Percentiles rank a stretch among this genome's conserved stretches.
Conservation (phyloP, 1,140 invertebrate genomes). For the Nasonia vitripennis region DNA sequence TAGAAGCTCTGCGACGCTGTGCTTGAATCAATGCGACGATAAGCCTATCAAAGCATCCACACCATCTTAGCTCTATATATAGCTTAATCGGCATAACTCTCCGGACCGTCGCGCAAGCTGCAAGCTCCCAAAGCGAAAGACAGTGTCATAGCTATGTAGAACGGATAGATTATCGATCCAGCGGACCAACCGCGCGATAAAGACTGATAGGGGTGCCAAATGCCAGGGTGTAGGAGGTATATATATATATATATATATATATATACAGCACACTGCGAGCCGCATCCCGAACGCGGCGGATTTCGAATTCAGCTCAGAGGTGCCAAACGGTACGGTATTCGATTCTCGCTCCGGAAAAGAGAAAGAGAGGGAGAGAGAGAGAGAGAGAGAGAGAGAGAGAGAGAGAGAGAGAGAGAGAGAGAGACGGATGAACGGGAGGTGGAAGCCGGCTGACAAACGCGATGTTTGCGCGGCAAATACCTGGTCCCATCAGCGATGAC, state of each 20-base stretch:
- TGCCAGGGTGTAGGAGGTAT: neutral
- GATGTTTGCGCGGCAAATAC: conserved; percentile 47
- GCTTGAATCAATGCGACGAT: neutral
- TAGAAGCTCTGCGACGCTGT: neutral
- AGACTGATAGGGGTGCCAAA: conserved; percentile 34
- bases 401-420: too few species aligned
- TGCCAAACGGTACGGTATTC: conserved; percentile 51
- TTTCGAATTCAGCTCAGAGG: conserved; percentile 54
- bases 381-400: neutral
- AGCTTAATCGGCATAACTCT: neutral
- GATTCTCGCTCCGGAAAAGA: conserved; percentile 20
- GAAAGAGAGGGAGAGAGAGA: neutral
- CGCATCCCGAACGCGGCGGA: conserved; percentile 12
- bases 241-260: neutral
- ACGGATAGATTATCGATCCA: conserved; percentile 37
- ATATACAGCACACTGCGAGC: too few species aligned
- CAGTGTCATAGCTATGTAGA: too few species aligned
- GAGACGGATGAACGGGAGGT: neutral
- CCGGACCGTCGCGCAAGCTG: neutral
- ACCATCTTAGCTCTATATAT: too few species aligned
- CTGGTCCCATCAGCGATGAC: conserved; percentile 5
- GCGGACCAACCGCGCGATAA: conserved; percentile 13
- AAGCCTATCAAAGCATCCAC: too few species aligned
- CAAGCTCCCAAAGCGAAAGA: neutral
- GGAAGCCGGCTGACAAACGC: conserved; percentile 41